Conservation (phyloP, 2,888 invertebrate genomes). For the Eilema depressum region DNA sequence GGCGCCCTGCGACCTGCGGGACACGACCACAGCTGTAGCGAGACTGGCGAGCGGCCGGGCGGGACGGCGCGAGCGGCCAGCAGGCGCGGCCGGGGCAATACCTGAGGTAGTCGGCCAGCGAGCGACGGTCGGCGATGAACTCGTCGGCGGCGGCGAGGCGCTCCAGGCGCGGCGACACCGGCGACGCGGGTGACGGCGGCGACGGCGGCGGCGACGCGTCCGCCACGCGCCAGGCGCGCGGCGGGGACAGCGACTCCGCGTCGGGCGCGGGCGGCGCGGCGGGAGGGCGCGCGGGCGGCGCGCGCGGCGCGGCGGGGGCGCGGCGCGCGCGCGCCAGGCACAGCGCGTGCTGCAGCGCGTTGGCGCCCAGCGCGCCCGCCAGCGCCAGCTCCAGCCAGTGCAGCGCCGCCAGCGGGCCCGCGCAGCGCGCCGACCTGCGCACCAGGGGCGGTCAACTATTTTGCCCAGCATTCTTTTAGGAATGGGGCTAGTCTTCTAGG, state of each 20-base stretch:
- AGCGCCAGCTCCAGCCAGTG: constrained; percentile 61
- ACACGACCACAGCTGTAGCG: too few relatives aligned
- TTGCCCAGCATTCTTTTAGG: too few relatives aligned
- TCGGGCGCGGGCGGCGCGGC: constrained; percentile 59
- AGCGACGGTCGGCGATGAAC: constrained; percentile 63
- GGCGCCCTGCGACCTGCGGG: constrained; percentile 13
- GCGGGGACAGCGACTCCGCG: constrained; percentile 55
- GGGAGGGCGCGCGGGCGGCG: constrained; percentile 56
- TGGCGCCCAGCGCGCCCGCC: constrained; percentile 48
- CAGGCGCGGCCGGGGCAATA: too few relatives aligned
- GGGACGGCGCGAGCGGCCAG: too few relatives aligned
- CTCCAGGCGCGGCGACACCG: constrained; percentile 44
- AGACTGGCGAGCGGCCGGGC: too few relatives aligned
- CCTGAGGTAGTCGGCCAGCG: constrained; percentile 87
- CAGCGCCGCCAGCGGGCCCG: constrained; percentile 69
- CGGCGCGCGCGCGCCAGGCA: constrained; percentile 51
- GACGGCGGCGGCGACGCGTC: constrained; percentile 63
- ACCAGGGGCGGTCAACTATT: too few relatives aligned
- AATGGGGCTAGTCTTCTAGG: too few relatives aligned
- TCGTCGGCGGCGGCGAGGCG: constrained; percentile 76
- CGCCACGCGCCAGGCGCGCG: constrained; percentile 45
- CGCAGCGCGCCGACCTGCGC: constrained; percentile 73
- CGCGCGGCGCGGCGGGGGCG: constrained; percentile 17
- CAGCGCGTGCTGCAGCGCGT: constrained; percentile 54
- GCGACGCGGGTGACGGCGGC: constrained; percentile 51